Percentiles rank a stretch among this genome's conserved stretches.
phyloP scores from a whole-genome alignment of 2,888 invertebrate species.

The Clistopyga incitator region DNA sequence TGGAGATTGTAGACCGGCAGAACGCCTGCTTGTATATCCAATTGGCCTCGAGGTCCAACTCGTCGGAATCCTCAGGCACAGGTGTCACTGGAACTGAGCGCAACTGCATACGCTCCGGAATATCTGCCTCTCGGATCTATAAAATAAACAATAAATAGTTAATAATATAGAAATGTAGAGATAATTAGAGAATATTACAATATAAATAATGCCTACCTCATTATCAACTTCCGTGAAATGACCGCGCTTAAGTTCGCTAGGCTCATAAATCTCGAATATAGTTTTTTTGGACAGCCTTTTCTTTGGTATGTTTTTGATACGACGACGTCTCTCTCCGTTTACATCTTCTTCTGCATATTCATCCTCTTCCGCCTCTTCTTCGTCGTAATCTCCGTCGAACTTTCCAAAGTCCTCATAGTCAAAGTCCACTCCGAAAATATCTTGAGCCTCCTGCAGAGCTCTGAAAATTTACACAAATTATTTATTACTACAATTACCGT shows the following conservation, averaged over 20 bases:
- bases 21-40: conserved; percentile 98
- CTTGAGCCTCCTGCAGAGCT: conserved; percentile 97
- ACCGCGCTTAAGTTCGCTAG: conserved; percentile 96
- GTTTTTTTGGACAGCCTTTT: conserved; percentile 92
- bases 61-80: conserved; percentile 91
- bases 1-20: conserved; percentile 91
- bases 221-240: conserved; percentile 97
- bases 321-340: conserved; percentile 69
- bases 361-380: conserved; percentile 86
- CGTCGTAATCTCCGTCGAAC: conserved; percentile 93
- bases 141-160: too few species aligned
- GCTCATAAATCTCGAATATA: conserved; percentile 97
- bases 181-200: too few species aligned
- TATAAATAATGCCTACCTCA: too few species aligned
- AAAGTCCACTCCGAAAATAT: conserved; percentile 98
- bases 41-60: conserved; percentile 96
- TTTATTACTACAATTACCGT: too few species aligned
- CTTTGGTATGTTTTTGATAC: conserved; percentile 89
- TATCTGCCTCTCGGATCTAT: conserved; percentile 93
- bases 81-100: conserved; percentile 93
- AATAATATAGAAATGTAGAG: too few species aligned
- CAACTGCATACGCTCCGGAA: conserved; percentile 95
- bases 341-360: conserved; percentile 49
- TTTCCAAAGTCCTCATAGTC: conserved; percentile 95
- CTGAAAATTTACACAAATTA: conserved; percentile 80